A percentile compares a stretch with the other conserved stretches of the same genome.
These are phyloP conservation scores for Pogonognathellus flavescens DNA, from an alignment of 1,140 invertebrate species.

Conservation along the genomic window DNA sequence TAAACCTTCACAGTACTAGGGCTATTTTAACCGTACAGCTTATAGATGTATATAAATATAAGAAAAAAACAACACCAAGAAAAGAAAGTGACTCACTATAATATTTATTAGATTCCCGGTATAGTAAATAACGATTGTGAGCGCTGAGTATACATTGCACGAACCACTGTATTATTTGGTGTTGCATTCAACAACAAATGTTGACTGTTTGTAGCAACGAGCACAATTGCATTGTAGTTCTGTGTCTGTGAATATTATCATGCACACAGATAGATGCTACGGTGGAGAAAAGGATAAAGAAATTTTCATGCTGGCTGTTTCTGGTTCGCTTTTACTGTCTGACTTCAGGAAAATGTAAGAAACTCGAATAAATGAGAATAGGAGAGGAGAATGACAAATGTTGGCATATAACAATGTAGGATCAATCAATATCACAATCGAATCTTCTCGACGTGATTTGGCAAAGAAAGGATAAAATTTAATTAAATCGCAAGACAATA, in stretches of 20 bases:
- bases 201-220: too few species aligned
- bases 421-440: conserved; percentile 60
- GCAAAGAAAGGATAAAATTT: conserved; percentile 61
- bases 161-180: too few species aligned
- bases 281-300: conserved; percentile 2
- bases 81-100: too few species aligned
- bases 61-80: too few species aligned
- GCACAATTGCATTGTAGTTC: background rate
- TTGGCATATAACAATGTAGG: conserved; percentile 49
- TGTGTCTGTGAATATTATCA: background rate
- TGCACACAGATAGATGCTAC: background rate
- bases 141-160: too few species aligned
- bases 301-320: conserved; percentile 1
- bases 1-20: too few species aligned
- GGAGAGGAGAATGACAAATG: conserved; percentile 59
- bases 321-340: conserved; percentile 31
- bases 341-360: conserved; percentile 21
- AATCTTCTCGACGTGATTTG: conserved; percentile 57
- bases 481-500: conserved; percentile 63
- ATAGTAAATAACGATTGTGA: too few species aligned
- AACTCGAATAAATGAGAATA: conserved; percentile 45
- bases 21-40: too few species aligned
- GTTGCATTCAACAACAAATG: too few species aligned
- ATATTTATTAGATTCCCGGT: too few species aligned
- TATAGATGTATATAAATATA: too few species aligned